A percentile compares a stretch with the other conserved stretches of the same genome.
These are phyloP conservation scores for Zhuqinia jingwanae DNA, from an alignment of 2,888 invertebrate genomes.

Conservation along the genomic window DNA sequence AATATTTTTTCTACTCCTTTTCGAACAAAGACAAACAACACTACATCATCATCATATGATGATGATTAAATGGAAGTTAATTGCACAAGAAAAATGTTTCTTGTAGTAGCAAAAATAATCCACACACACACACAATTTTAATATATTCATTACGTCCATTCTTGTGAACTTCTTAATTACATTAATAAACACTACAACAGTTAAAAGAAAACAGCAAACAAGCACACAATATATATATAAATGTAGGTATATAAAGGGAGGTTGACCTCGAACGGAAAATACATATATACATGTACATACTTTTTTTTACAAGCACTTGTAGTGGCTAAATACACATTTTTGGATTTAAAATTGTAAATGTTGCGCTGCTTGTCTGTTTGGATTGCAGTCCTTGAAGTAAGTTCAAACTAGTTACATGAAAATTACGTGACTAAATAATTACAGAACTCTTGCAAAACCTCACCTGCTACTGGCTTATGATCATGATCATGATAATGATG, in stretches of 20 bases:
- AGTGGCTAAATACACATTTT: too few relatives aligned
- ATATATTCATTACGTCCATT: not conserved
- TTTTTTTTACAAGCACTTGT: conserved; percentile 7
- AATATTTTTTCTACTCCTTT: not conserved
- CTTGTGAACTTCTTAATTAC: conserved; percentile 60
- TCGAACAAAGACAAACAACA: conserved; percentile 31
- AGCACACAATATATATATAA: conserved; percentile 21
- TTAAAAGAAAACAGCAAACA: conserved; percentile 12
- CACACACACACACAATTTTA: not conserved
- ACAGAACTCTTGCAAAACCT: not conserved
- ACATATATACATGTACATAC: too few relatives aligned
- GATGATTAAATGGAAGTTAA: conserved; percentile 1
- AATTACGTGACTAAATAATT: conserved; percentile 59
- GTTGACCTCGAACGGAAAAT: conserved; percentile 61
- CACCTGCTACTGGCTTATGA: too few relatives aligned
- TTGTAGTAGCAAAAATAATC: not conserved
- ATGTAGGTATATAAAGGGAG: conserved; percentile 19
- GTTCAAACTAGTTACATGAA: conserved; percentile 30
- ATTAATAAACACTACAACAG: conserved; percentile 17
- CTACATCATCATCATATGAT: not conserved
- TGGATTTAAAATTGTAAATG: too few relatives aligned
- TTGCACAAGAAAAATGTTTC: not conserved
- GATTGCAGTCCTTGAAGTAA: conserved; percentile 51
- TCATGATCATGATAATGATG: too few relatives aligned
- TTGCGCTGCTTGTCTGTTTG: not conserved